Percentiles rank a stretch among this genome's conserved stretches.
These are phyloP conservation scores for Conger conger DNA, from an alignment of 2,113 vertebrate species.

Conservation along the genomic window DNA sequence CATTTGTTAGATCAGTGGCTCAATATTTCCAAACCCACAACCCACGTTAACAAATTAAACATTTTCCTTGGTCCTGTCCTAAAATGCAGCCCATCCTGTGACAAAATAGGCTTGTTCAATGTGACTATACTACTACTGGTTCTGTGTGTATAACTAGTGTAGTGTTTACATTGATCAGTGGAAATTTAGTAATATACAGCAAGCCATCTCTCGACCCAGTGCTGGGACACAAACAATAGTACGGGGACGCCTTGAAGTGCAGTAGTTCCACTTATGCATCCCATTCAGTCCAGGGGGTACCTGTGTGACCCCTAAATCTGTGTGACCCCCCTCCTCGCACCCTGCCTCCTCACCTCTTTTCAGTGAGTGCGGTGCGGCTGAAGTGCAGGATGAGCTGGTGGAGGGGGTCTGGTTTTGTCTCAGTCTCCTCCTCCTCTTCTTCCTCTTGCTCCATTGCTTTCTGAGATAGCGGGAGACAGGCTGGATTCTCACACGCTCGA, in stretches of 20 bases:
- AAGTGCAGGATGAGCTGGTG: slow-evolving; percentile 94
- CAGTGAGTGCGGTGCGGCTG: slow-evolving; percentile 87
- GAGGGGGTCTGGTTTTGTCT: slow-evolving; percentile 87
- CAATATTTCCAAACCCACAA: too few relatives aligned
- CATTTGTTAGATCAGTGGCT: too few relatives aligned
- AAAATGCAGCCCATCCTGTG: too few relatives aligned
- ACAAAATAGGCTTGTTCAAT: too few relatives aligned
- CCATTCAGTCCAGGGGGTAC: not conserved
- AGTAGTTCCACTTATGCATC: not conserved
- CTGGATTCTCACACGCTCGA: not conserved
- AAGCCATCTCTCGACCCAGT: not conserved
- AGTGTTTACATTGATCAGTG: too few relatives aligned
- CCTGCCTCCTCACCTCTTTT: slow-evolving; percentile 77
- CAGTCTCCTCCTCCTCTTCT: slow-evolving; percentile 80
- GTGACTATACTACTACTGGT: too few relatives aligned
- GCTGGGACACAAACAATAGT: too few relatives aligned
- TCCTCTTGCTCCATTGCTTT: slow-evolving; percentile 82
- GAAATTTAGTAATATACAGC: too few relatives aligned
- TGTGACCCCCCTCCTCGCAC: not conserved
- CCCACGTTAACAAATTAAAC: too few relatives aligned
- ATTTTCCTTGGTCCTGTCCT: too few relatives aligned
- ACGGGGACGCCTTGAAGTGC: not conserved
- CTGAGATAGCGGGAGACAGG: slow-evolving; percentile 42
- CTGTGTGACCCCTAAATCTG: not conserved
- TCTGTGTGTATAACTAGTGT: too few relatives aligned